Evolutionary conservation across 2,113 vertebrate species (phyloP), one percentile per base, ranked within the genome.

Genomic region (Ceyx melanurus): DNA sequence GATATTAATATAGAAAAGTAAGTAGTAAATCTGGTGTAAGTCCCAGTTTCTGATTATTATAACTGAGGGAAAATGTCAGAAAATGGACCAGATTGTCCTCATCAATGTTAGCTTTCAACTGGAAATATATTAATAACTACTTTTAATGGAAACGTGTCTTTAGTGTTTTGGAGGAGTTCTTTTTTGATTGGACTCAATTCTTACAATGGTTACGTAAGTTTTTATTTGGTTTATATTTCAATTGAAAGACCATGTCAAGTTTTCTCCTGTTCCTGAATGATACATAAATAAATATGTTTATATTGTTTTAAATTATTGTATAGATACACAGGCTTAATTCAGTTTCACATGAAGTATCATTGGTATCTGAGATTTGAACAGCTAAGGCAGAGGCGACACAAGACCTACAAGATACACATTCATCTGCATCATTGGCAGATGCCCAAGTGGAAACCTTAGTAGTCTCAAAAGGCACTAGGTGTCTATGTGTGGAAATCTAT

Each of bases 121-220:
- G 35, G 57, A 80, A 83, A 73, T 40, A 18, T 8, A 21, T 37
- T 23, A 42, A 9, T 6, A 60, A 64, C 13, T 37, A n/a, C 37
- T 79, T 88, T 58, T 72, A 68, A 48, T 56, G 33, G 23, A 79
- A 81, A 48, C 15, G 2, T 19, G 4, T 50, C 5, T 19, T 45
- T 50, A 9, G 0, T 11, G 29, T 71, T 58, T 71, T 17, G 1
- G 3, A 5, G 20, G 4, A 3, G 2, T 5, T 9, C 4, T 40
- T 51, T 71, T 74, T 82, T 46, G 5, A 12, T 68, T 28, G 7
- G 11, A 46, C 22, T 67, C 7, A 56, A 2, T 31, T 14, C 54
- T 37, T 37, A 37, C 37, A 37, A 37, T 37, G 37, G 10, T 37
- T 33, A 9, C 0, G 0, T 20, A 58, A 19, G 6, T 46, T 71